Evolutionary conservation across 2,888 invertebrate species (phyloP).

Genomic region (Pardosa pseudoannulata): DNA sequence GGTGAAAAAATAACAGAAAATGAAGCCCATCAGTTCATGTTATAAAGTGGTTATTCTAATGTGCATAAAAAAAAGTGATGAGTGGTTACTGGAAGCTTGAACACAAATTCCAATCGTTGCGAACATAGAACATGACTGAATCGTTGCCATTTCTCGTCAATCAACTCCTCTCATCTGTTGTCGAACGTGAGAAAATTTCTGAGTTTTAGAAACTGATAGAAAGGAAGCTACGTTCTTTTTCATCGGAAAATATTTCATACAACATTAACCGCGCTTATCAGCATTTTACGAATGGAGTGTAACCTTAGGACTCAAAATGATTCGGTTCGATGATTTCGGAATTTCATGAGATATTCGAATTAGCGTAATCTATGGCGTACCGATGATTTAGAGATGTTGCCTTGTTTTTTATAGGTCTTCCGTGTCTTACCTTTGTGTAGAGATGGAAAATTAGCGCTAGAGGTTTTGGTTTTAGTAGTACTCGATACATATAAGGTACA

Average conservation of each 20-base stretch:
- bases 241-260: neutral
- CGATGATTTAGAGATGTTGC: neutral
- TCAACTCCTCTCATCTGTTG: neutral
- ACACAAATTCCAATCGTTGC: neutral
- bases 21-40: no score
- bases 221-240: neutral
- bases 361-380: neutral
- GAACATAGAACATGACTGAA: neutral
- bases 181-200: neutral
- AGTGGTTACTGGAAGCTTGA: no score
- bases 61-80: no score
- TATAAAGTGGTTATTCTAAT: no score
- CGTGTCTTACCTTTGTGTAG: neutral
- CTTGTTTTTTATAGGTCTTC: neutral
- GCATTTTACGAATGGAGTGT: neutral
- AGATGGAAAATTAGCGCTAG: neutral
- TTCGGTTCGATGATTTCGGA: neutral
- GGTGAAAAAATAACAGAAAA: no score
- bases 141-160: neutral
- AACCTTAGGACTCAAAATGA: neutral
- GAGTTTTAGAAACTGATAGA: neutral
- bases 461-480: neutral
- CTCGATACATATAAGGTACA: no score
- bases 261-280: constrained; percentile 9
- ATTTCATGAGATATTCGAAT: constrained; percentile 7